These are phyloP conservation scores for Rhagonycha fulva DNA, from an alignment of 2,888 invertebrate genomes.

Conservation along the genomic window DNA sequence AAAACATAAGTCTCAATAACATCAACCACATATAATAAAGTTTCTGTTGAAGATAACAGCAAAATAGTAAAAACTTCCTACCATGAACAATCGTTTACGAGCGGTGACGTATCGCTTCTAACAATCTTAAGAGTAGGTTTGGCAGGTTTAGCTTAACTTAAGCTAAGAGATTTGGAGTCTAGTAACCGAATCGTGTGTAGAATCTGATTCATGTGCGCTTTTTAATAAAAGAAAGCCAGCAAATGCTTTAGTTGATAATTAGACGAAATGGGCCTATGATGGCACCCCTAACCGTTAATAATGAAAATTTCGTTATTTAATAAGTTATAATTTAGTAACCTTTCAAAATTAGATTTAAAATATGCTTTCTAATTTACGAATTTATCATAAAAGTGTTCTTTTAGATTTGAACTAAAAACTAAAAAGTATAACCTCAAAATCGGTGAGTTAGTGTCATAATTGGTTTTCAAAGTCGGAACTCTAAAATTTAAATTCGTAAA, in stretches of 20 bases:
- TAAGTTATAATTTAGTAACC: too few species aligned
- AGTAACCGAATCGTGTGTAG: neutral
- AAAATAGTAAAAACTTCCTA: neutral
- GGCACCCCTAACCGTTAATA: too few species aligned
- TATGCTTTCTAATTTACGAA: too few species aligned
- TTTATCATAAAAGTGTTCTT: too few species aligned
- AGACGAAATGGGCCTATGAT: neutral
- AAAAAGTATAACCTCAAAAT: too few species aligned
- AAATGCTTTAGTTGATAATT: neutral
- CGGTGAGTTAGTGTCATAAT: too few species aligned
- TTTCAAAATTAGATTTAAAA: too few species aligned
- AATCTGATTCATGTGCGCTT: neutral
- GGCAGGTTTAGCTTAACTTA: neutral
- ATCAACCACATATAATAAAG: neutral
- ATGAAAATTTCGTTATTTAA: too few species aligned
- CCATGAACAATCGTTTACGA: neutral
- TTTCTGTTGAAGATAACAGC: neutral
- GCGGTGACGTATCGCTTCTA: neutral
- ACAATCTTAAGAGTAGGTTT: neutral
- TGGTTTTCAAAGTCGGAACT: too few species aligned
- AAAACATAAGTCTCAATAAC: neutral
- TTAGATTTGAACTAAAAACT: too few species aligned
- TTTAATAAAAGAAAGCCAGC: neutral
- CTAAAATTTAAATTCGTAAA: too few species aligned
- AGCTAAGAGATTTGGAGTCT: neutral